Evolutionary conservation across 2,113 vertebrate species (phyloP).

Genomic region (Capreolus pygargus): DNA sequence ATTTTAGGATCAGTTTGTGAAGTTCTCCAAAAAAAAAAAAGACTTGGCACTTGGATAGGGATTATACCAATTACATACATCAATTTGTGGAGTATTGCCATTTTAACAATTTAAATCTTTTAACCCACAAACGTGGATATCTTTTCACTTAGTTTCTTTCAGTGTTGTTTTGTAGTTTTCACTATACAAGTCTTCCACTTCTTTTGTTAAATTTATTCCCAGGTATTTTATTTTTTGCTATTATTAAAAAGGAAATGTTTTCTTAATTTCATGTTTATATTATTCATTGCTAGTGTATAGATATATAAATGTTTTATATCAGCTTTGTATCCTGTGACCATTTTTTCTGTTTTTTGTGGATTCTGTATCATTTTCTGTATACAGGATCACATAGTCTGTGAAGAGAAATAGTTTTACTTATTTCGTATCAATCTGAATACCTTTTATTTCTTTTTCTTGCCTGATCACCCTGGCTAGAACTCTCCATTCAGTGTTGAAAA

Average conservation of each 20-base stretch:
- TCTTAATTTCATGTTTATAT: constrained; percentile 38
- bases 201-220: constrained; percentile 9
- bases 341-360: background rate
- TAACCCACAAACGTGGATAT: background rate
- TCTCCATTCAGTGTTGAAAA: background rate
- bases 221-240: background rate
- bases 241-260: background rate
- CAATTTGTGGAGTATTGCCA: background rate
- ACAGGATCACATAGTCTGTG: background rate
- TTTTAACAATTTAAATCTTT: background rate
- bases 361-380: background rate
- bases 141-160: background rate
- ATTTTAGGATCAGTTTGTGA: background rate
- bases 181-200: background rate
- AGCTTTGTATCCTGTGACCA: background rate
- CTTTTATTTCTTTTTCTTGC: background rate
- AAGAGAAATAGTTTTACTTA: background rate
- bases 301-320: background rate
- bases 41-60: background rate
- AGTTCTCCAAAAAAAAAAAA: background rate
- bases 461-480: background rate
- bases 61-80: background rate
- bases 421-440: background rate
- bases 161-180: background rate
- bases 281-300: background rate